Conservation (phyloP, 2,113 vertebrate species). For the Cyprinodon brontotheroides region DNA sequence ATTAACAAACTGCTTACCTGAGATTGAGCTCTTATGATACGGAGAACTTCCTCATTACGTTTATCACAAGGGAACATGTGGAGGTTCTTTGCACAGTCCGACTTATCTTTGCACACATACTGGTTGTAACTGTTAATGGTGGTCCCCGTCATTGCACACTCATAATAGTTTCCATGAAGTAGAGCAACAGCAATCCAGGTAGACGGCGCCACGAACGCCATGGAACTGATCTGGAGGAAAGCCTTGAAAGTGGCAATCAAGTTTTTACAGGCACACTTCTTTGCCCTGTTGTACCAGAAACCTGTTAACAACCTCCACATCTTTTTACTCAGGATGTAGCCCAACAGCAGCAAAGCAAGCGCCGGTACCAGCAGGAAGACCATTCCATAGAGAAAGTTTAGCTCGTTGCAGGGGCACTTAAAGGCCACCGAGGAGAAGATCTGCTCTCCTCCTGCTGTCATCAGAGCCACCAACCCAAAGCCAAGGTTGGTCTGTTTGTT, state of each 20-base stretch:
- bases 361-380: constrained; percentile 84
- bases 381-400: constrained; percentile 75
- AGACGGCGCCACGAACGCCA: constrained; percentile 71
- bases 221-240: constrained; percentile 21
- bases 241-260: fast-evolving
- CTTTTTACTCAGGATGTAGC: constrained; percentile 66
- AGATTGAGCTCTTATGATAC: constrained; percentile 77
- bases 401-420: constrained; percentile 81
- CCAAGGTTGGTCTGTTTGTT: constrained; percentile 60
- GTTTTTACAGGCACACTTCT: fast-evolving
- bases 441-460: constrained; percentile 76
- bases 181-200: constrained; percentile 83
- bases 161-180: constrained; percentile 76
- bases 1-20: constrained; percentile 70
- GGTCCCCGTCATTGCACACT: constrained; percentile 74
- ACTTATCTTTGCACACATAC: constrained; percentile 10
- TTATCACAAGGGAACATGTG: constrained; percentile 69
- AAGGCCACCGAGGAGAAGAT: constrained; percentile 79
- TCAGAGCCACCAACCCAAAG: constrained; percentile 73
- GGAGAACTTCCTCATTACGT: background rate
- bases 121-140: fast-evolving
- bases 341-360: constrained; percentile 77
- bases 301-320: constrained; percentile 78
- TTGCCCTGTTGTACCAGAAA: constrained; percentile 19
- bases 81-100: constrained; percentile 37